Conservation (phyloP, 2,888 invertebrate genomes). For the Drosophila prolongata region DNA sequence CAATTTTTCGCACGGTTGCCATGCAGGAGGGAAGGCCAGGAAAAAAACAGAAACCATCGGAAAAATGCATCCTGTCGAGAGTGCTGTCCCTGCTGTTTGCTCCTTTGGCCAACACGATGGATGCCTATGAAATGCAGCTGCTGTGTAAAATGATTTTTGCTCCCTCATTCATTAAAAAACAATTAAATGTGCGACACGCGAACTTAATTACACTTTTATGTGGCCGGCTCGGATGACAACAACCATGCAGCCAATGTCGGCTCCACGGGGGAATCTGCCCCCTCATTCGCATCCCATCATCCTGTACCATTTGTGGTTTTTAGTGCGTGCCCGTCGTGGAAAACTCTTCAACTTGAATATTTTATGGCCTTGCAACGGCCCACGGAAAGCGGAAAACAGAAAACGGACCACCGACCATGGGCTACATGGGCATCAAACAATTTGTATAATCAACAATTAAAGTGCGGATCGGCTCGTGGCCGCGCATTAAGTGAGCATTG, state of each 20-base stretch:
- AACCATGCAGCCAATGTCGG: conserved; percentile 36
- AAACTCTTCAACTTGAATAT: conserved; percentile 59
- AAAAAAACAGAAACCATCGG: conserved; percentile 7
- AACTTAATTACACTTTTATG: conserved; percentile 81
- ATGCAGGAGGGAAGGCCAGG: background rate
- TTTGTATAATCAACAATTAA: conserved; percentile 70
- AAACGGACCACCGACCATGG: background rate
- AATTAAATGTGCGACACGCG: conserved; percentile 79
- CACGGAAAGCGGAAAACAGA: conserved; percentile 5
- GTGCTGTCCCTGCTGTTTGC: background rate
- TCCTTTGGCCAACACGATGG: conserved; percentile 19
- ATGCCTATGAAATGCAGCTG: conserved; percentile 40
- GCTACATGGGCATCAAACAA: conserved; percentile 35
- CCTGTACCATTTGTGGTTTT: conserved; percentile 24
- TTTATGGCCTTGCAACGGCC: conserved; percentile 49
- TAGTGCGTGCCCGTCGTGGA: conserved; percentile 13
- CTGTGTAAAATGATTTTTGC: conserved; percentile 56
- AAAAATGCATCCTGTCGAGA: conserved; percentile 17
- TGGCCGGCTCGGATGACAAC: conserved; percentile 43
- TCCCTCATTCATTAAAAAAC: conserved; percentile 80
- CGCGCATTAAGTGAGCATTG: conserved; percentile 61
- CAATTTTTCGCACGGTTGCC: conserved; percentile 32
- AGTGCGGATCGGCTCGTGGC: conserved; percentile 56
- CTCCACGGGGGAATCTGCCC: conserved; percentile 3
- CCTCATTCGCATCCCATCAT: conserved; percentile 14